Percentiles rank a stretch among this genome's conserved stretches.
Evolutionary conservation across 2,888 invertebrate species (phyloP).

Genomic region (Zeuzera pyrina): DNA sequence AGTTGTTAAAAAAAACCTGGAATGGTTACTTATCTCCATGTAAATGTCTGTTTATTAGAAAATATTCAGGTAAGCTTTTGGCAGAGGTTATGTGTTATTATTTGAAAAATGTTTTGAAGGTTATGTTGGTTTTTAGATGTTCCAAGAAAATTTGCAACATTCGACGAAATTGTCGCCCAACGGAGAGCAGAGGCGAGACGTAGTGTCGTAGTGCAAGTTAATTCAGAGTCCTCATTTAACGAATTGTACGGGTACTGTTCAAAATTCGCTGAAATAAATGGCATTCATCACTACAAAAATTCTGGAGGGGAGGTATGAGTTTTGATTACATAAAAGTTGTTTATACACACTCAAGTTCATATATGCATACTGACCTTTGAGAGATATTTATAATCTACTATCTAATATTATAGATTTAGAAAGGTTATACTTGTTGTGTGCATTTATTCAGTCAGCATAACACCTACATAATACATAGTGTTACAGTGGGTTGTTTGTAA

Average conservation of each 20-base stretch:
- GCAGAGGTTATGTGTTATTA: constrained; percentile 3
- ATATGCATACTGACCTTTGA: too few relatives aligned
- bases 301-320: constrained; percentile 52
- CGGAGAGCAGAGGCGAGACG: constrained; percentile 77
- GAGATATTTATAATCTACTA: too few relatives aligned
- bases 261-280: constrained; percentile 75
- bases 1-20: constrained; percentile 35
- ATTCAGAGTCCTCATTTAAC: constrained; percentile 77
- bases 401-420: too few relatives aligned
- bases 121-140: constrained; percentile 51
- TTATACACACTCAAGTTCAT: too few relatives aligned
- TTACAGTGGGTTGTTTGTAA: too few relatives aligned
- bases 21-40: constrained; percentile 26
- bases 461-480: too few relatives aligned
- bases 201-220: constrained; percentile 84
- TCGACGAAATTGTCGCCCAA: constrained; percentile 73
- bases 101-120: constrained; percentile 27
- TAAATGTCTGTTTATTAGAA: constrained; percentile 38
- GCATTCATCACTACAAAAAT: constrained; percentile 77
- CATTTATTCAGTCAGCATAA: too few relatives aligned
- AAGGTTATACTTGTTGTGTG: too few relatives aligned
- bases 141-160: constrained; percentile 43
- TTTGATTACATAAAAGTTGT: background rate
- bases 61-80: constrained; percentile 39
- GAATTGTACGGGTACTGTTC: constrained; percentile 81